Percentiles rank a stretch among this genome's conserved stretches.
Evolutionary conservation across 2,888 invertebrate genomes (phyloP).

Genomic region (Hetaerina titia): DNA sequence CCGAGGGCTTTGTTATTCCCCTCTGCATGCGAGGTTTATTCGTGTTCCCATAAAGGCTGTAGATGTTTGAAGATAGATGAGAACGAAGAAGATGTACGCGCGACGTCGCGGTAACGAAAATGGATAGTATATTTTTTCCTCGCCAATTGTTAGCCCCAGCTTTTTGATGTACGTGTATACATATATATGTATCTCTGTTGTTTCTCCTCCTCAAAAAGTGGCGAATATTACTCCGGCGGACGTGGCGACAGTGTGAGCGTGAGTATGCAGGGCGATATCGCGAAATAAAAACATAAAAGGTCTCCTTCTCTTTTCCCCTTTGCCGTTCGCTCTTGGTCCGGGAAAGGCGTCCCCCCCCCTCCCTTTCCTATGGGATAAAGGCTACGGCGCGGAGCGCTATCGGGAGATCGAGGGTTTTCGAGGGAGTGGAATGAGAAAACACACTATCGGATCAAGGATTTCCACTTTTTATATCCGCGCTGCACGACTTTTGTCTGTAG

Average conservation of each 20-base stretch:
- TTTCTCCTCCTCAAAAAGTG: neutral
- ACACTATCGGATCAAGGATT: neutral
- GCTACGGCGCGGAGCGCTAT: neutral
- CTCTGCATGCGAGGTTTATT: neutral
- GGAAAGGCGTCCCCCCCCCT: neutral
- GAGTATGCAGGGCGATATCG: neutral
- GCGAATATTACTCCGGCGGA: neutral
- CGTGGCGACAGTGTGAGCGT: neutral
- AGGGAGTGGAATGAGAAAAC: neutral
- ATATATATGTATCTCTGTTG: neutral
- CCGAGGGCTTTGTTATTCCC: neutral
- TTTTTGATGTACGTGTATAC: neutral
- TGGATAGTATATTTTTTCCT: neutral
- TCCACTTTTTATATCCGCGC: neutral
- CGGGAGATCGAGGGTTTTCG: neutral
- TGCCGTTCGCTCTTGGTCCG: neutral
- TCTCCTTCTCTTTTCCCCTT: neutral
- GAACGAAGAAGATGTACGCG: neutral
- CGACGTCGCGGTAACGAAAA: neutral
- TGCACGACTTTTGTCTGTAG: slow-evolving; percentile 10
- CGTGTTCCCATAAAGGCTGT: neutral
- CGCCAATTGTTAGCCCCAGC: neutral
- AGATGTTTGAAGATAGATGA: neutral
- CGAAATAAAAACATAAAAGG: neutral
- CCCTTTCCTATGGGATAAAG: neutral